Evolutionary conservation across 2,797 vertebrate species (phyloP).

Genomic region (Acipenser ruthenus): DNA sequence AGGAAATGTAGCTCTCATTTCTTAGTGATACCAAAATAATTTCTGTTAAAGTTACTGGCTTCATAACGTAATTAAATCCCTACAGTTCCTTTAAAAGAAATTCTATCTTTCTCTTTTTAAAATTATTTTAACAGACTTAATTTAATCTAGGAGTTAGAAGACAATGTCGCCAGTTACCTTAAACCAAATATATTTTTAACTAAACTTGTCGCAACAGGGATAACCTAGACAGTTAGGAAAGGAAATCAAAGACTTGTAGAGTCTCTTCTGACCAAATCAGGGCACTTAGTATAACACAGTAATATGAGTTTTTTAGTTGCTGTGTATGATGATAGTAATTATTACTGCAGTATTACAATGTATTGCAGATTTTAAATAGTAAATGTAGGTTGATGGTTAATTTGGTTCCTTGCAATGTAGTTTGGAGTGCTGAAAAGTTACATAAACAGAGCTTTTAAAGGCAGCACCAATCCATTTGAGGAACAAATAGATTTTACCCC

Average conservation of each 20-base stretch:
- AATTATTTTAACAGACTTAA: neutral
- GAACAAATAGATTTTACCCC: too few species aligned
- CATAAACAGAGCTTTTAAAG: neutral
- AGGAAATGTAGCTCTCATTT: neutral
- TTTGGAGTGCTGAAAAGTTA: too few species aligned
- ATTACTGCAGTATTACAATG: conserved; percentile 14
- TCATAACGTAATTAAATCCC: neutral
- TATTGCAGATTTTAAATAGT: neutral
- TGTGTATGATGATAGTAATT: conserved; percentile 33
- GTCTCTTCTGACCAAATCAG: conserved; percentile 11
- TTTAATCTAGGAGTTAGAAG: too few species aligned
- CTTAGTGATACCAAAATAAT: too few species aligned
- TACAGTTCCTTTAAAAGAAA: neutral
- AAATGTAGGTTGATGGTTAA: conserved; percentile 13
- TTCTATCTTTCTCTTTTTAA: neutral
- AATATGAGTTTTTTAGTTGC: conserved; percentile 13
- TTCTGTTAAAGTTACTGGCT: neutral
- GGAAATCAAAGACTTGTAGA: too few species aligned
- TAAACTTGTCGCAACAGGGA: neutral
- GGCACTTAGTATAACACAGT: conserved; percentile 27
- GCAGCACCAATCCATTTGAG: neutral
- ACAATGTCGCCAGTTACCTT: neutral
- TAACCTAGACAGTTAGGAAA: neutral
- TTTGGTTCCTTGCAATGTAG: neutral
- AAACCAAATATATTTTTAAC: neutral